These are phyloP conservation scores for Scytalopus superciliaris DNA, from an alignment of 2,113 vertebrate species.

Conservation along the genomic window DNA sequence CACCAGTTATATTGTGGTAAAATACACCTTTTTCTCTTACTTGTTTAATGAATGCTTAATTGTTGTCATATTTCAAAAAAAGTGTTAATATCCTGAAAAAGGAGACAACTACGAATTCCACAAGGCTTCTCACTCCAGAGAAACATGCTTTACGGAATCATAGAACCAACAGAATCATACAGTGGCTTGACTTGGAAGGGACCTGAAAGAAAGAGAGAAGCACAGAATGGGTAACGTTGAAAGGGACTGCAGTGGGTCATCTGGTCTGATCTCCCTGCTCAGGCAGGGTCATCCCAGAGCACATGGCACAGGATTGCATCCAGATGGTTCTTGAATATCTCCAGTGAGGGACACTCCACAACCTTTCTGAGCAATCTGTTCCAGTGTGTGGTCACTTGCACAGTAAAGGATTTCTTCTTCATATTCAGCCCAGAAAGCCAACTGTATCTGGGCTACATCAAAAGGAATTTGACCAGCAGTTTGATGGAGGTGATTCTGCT, in stretches of 20 bases:
- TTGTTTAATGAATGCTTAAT: background rate
- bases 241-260: background rate
- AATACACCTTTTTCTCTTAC: background rate
- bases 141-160: background rate
- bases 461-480: background rate
- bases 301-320: background rate
- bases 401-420: background rate
- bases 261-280: background rate
- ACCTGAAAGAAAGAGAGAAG: background rate
- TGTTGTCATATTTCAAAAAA: background rate
- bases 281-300: background rate
- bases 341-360: background rate
- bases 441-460: background rate
- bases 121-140: background rate
- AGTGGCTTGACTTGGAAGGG: background rate
- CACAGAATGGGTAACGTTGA: background rate
- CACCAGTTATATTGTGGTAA: background rate
- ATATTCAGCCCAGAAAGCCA: background rate
- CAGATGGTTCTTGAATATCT: background rate
- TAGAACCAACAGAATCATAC: background rate
- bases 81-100: background rate
- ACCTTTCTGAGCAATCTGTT: background rate
- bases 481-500: background rate
- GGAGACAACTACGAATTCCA: background rate
- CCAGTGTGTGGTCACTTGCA: background rate